Percentiles rank a stretch among this genome's conserved stretches.
These are phyloP conservation scores for Aphidius gifuensis DNA, from an alignment of 1,140 invertebrate genomes.

Conservation along the genomic window DNA sequence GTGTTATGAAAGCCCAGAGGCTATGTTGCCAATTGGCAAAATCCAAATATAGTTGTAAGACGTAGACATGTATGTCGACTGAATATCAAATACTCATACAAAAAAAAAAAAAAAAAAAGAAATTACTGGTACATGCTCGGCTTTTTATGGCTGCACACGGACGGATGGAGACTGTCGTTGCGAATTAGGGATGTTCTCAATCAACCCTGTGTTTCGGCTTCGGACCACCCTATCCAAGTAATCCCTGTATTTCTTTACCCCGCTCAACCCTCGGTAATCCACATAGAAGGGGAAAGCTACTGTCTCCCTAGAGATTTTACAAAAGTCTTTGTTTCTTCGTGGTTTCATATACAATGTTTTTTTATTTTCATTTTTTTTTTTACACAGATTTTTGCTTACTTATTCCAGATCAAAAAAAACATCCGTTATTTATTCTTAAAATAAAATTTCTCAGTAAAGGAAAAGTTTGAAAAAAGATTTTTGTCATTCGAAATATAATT, in stretches of 20 bases:
- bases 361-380: constrained; percentile 11
- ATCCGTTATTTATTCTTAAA: background rate
- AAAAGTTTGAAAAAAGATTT: background rate
- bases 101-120: constrained; percentile 15
- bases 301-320: constrained; percentile 7
- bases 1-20: too few species aligned
- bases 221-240: constrained; percentile 40
- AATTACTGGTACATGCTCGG: constrained; percentile 18
- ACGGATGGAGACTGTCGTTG: constrained; percentile 52
- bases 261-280: constrained; percentile 22
- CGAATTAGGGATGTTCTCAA: constrained; percentile 56
- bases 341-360: constrained; percentile 19
- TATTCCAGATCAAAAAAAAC: background rate
- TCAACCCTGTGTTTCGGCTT: constrained; percentile 46
- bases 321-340: constrained; percentile 19
- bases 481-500: background rate
- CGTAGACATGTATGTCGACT: too few species aligned
- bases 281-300: constrained; percentile 6
- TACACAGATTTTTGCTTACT: background rate
- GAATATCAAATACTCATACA: too few species aligned
- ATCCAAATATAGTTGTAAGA: too few species aligned
- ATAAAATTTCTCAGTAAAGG: background rate
- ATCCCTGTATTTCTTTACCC: constrained; percentile 33
- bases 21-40: too few species aligned
- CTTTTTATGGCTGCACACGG: constrained; percentile 44